These are phyloP conservation scores for Nanorana parkeri DNA, from an alignment of 2,113 vertebrate genomes.

Conservation along the genomic window DNA sequence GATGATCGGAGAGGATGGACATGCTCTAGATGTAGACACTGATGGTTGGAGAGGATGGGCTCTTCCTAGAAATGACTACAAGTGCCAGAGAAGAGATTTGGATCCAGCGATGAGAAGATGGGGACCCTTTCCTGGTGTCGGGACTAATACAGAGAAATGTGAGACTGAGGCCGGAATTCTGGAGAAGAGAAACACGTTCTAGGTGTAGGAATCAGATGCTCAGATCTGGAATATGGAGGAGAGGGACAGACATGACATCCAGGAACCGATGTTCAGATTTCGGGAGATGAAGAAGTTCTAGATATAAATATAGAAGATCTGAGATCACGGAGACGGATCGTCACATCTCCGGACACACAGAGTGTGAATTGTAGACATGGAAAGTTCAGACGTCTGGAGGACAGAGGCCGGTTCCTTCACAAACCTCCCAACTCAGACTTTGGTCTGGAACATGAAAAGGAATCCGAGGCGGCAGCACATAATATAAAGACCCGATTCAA, in stretches of 20 bases:
- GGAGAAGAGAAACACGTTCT: too few species aligned
- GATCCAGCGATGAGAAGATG: too few species aligned
- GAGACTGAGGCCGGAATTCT: too few species aligned
- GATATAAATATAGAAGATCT: background rate
- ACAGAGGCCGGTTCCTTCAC: background rate
- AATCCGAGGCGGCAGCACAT: background rate
- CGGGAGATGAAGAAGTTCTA: background rate
- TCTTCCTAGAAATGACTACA: too few species aligned
- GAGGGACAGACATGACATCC: background rate
- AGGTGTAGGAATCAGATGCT: too few species aligned
- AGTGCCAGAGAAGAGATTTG: too few species aligned
- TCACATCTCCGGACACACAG: background rate
- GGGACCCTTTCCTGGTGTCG: too few species aligned
- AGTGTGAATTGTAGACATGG: background rate
- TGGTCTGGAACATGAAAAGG: background rate
- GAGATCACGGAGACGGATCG: background rate
- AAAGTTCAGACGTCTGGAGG: background rate
- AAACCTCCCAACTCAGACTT: background rate
- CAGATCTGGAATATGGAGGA: too few species aligned
- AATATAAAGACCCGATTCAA: constrained; percentile 13
- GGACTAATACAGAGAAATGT: too few species aligned
- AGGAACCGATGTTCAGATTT: background rate
- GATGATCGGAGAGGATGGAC: background rate
- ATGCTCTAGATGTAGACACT: background rate
- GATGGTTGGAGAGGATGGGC: too few species aligned